Conservation (phyloP, 35 echinoderm and acorn worm species). For the Strongylocentrotus purpuratus region DNA sequence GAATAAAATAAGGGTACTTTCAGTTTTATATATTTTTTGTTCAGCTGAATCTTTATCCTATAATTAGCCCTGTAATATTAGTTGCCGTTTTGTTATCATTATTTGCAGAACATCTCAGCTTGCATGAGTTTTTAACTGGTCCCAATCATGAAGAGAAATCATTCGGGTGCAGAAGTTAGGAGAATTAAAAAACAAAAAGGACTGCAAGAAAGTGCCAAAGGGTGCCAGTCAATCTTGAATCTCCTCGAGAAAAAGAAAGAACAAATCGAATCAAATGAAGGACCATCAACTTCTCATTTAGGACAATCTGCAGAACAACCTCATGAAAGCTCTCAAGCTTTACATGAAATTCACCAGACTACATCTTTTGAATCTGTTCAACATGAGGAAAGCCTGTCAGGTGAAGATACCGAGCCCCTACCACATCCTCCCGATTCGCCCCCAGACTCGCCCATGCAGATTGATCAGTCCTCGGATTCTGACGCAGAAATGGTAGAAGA, state of each 20-base stretch:
- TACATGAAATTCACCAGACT: neutral
- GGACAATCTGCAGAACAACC: neutral
- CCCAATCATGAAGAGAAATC: neutral
- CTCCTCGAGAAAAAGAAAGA: neutral
- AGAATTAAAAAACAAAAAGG: neutral
- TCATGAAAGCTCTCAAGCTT: neutral
- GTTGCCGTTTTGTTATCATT: neutral
- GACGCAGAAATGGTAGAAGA: neutral
- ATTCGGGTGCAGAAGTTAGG: neutral
- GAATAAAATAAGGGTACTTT: too few species aligned
- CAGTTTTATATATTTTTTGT: too few species aligned
- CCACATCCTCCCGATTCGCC: neutral
- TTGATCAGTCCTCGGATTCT: slow-evolving; percentile 18
- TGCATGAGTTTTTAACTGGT: neutral
- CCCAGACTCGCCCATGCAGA: slow-evolving; percentile 1
- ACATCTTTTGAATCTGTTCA: slow-evolving; percentile 16
- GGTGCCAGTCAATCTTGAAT: too few species aligned
- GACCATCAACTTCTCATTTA: neutral
- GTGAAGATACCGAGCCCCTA: slow-evolving; percentile 18
- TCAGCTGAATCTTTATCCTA: neutral
- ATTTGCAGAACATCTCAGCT: slow-evolving; percentile 23
- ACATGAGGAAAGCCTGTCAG: too few species aligned
- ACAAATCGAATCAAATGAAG: neutral
- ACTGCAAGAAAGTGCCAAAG: too few species aligned
- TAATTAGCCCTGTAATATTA: neutral